A percentile compares a stretch with the other conserved stretches of the same genome.
phyloP scores from a whole-genome alignment of 2,797 vertebrate species.

The Odontamblyopus rebecca region DNA sequence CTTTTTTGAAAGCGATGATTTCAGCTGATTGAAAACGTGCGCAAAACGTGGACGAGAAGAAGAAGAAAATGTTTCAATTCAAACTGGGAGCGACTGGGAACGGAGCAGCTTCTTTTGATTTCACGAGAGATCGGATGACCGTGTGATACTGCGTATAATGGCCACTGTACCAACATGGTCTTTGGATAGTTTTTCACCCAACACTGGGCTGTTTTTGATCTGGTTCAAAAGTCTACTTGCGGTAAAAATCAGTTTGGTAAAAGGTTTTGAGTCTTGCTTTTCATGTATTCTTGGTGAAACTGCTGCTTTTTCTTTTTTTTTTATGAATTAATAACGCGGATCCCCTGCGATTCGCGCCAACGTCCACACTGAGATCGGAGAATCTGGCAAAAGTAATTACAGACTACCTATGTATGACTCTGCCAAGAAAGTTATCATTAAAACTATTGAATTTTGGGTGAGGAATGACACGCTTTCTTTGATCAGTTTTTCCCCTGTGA shows the following conservation, averaged over 20 bases:
- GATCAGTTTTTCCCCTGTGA: constrained; percentile 35
- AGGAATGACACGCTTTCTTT: constrained; percentile 38
- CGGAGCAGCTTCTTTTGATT: constrained; percentile 29
- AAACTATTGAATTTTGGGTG: constrained; percentile 34
- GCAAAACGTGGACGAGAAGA: background rate
- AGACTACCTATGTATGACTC: constrained; percentile 38
- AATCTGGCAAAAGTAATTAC: constrained; percentile 53
- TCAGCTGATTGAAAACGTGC: background rate
- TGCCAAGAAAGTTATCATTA: constrained; percentile 50
- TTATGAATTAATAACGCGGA: constrained; percentile 48
- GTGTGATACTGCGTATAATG: constrained; percentile 29
- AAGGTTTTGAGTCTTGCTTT: constrained; percentile 38
- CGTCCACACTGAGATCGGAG: constrained; percentile 51
- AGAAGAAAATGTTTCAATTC: constrained; percentile 10
- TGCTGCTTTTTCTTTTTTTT: constrained; percentile 20
- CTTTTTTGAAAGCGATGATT: background rate
- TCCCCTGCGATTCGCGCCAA: constrained; percentile 37
- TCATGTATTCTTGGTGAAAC: background rate
- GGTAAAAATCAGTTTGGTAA: constrained; percentile 43
- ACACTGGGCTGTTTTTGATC: constrained; percentile 43
- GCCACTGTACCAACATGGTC: constrained; percentile 14
- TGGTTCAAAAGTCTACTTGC: constrained; percentile 49
- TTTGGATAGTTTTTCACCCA: constrained; percentile 32
- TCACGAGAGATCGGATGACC: constrained; percentile 4
- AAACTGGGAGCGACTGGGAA: constrained; percentile 2